Evolutionary conservation across 1,140 invertebrate genomes (phyloP).

Genomic region (Pseudoatta argentina): DNA sequence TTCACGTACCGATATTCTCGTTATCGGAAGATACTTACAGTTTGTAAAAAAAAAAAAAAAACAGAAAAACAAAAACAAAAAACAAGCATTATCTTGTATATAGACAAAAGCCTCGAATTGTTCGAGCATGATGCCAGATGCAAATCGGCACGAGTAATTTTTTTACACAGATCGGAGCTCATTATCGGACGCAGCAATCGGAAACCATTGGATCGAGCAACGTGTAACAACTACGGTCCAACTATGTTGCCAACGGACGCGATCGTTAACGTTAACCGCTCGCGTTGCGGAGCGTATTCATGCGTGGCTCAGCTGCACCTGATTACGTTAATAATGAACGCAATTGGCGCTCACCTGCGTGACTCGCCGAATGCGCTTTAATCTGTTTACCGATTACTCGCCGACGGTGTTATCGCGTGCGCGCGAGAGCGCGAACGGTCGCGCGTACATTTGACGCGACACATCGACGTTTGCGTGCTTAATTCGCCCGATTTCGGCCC

Average conservation of each 20-base stretch:
- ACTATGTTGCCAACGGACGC: constrained; percentile 27
- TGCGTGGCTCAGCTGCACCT: constrained; percentile 69
- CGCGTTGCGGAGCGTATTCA: constrained; percentile 47
- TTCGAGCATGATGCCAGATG: background rate
- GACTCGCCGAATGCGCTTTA: constrained; percentile 67
- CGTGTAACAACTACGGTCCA: constrained; percentile 4
- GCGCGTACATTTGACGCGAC: constrained; percentile 23
- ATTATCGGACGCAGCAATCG: constrained; percentile 45
- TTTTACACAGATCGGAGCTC: constrained; percentile 2
- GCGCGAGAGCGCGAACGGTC: constrained; percentile 26
- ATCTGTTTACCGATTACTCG: constrained; percentile 65
- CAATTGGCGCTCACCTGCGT: constrained; percentile 71
- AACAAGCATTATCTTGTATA: background rate
- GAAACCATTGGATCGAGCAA: constrained; percentile 8
- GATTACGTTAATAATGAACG: constrained; percentile 74
- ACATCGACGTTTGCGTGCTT: constrained; percentile 17
- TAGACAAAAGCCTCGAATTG: background rate
- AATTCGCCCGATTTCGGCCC: constrained; percentile 12
- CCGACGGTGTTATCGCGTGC: constrained; percentile 21
- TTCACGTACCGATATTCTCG: background rate
- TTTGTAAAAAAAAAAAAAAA: background rate
- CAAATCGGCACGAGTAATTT: constrained; percentile 12
- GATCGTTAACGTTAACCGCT: constrained; percentile 65
- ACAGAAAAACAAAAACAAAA: too few relatives aligned
- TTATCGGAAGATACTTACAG: background rate